These are phyloP conservation scores for Mystacornis crossleyi DNA, from an alignment of 2,113 vertebrate genomes.

Conservation along the genomic window DNA sequence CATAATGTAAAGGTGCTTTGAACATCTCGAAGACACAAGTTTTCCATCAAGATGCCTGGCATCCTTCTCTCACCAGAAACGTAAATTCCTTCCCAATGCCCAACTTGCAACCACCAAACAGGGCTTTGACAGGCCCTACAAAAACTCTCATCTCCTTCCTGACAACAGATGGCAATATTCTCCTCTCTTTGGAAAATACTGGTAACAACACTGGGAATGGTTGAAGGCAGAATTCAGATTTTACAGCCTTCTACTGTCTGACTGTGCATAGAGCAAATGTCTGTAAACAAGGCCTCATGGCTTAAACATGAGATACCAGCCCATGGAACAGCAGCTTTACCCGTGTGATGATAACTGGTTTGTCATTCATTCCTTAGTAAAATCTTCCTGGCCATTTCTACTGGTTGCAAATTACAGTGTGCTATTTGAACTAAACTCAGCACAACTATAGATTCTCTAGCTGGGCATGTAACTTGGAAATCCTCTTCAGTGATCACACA, in stretches of 20 bases:
- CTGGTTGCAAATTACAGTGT: neutral
- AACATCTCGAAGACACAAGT: neutral
- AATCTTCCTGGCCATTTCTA: neutral
- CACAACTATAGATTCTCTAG: neutral
- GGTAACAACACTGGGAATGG: neutral
- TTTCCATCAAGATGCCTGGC: neutral
- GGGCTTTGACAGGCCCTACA: neutral
- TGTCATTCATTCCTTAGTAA: neutral
- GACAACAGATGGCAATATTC: constrained; percentile 2
- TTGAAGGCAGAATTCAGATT: neutral
- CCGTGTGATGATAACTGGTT: neutral
- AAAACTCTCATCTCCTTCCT: neutral
- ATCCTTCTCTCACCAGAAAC: neutral
- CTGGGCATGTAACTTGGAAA: neutral
- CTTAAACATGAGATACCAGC: neutral
- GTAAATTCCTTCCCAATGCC: neutral
- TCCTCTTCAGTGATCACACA: neutral
- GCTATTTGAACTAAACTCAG: neutral
- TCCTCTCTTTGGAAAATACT: neutral
- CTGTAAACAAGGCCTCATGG: neutral
- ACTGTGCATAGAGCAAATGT: neutral
- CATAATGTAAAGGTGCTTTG: neutral
- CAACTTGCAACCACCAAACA: neutral
- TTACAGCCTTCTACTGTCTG: neutral
- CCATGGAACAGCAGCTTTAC: neutral